Conservation (phyloP, 1,140 invertebrate species). For the Drosophila ananassae region DNA sequence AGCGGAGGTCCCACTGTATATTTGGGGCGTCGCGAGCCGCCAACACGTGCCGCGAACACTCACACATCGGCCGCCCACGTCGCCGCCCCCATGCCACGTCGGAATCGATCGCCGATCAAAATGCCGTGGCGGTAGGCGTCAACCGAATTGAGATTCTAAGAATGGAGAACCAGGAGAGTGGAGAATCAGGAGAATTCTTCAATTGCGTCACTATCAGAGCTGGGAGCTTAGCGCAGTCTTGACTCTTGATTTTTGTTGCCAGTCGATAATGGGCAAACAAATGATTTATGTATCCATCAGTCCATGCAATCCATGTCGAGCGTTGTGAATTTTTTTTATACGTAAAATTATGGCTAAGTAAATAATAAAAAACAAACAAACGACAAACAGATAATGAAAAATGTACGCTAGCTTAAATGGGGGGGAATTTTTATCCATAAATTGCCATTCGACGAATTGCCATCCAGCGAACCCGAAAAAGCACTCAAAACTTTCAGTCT, state of each 20-base stretch:
- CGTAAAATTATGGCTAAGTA: conserved; percentile 44
- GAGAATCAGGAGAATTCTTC: conserved; percentile 32
- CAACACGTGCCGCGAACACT: conserved; percentile 35
- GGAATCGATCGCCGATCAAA: conserved; percentile 81
- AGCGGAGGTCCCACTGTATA: conserved; percentile 36
- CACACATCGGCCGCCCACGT: conserved; percentile 21
- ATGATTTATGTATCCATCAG: conserved; percentile 55
- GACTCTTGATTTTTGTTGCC: not conserved
- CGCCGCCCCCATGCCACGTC: conserved; percentile 52
- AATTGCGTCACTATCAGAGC: conserved; percentile 44
- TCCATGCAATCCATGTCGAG: conserved; percentile 9
- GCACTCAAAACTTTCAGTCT: conserved; percentile 22
- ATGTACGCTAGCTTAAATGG: conserved; percentile 2
- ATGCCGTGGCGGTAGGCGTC: conserved; percentile 61
- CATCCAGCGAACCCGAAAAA: conserved; percentile 35
- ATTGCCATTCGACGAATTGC: not conserved
- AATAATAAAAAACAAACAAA: conserved; percentile 45
- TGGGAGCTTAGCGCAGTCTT: conserved; percentile 31
- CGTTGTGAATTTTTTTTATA: conserved; percentile 48
- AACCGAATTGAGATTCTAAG: conserved; percentile 13
- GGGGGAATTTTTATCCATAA: conserved; percentile 29
- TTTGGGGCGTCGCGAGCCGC: conserved; percentile 69
- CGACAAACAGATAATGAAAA: conserved; percentile 42
- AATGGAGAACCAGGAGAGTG: conserved; percentile 5
- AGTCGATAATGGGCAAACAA: conserved; percentile 50